Percentiles rank a stretch among this genome's conserved stretches.
Conservation (phyloP, 2,113 vertebrate species). For the Micromys minutus region DNA sequence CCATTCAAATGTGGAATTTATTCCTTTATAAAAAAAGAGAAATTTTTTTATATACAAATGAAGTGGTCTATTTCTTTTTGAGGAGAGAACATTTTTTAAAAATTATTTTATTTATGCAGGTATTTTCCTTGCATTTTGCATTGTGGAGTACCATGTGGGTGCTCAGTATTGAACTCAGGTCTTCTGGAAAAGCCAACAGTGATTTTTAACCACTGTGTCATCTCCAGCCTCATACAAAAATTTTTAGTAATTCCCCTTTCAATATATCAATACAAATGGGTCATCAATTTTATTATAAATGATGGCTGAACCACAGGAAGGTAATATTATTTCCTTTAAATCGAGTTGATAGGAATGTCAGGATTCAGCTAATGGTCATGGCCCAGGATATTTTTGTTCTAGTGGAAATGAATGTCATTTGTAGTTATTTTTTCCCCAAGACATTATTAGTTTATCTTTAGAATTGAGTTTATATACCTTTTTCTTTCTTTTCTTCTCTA, state of each 20-base stretch:
- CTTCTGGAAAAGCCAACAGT: neutral
- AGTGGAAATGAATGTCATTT: constrained; percentile 52
- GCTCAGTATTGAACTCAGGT: neutral
- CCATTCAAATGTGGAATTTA: neutral
- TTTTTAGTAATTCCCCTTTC: constrained; percentile 16
- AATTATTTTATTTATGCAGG: neutral
- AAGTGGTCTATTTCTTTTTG: constrained; percentile 26
- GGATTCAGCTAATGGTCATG: neutral
- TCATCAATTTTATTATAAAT: constrained; percentile 1
- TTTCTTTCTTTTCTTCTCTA: constrained; percentile 73
- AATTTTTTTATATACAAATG: constrained; percentile 25
- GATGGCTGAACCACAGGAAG: neutral
- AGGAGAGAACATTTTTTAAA: neutral
- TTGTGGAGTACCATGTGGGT: neutral
- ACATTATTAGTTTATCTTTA: constrained; percentile 54
- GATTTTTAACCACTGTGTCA: neutral
- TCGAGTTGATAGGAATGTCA: constrained; percentile 5
- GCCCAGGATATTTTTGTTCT: constrained; percentile 28
- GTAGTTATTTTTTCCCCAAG: neutral
- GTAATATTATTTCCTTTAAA: constrained; percentile 46
- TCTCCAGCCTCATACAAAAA: neutral
- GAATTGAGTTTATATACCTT: neutral
- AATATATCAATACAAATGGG: neutral
- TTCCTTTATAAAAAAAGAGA: neutral
- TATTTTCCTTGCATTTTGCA: neutral